These are phyloP conservation scores for Noctua janthina DNA, from an alignment of 2,888 invertebrate species.

Conservation along the genomic window DNA sequence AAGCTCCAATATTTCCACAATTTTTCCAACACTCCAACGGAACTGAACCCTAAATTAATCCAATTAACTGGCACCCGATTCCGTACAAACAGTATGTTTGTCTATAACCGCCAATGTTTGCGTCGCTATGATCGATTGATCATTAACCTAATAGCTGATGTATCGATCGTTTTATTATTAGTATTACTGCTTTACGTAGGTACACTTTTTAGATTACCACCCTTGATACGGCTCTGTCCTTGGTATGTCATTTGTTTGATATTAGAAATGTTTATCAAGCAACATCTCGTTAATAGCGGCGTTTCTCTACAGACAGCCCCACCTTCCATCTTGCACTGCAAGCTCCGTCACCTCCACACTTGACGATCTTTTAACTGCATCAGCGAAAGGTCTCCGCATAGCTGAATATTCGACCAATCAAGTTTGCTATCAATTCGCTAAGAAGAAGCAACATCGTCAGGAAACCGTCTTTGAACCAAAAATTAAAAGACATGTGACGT, in stretches of 20 bases:
- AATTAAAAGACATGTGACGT: background rate
- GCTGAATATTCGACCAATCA: background rate
- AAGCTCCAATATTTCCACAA: background rate
- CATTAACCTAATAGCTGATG: slow-evolving; percentile 78
- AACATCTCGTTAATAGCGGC: background rate
- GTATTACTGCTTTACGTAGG: slow-evolving; percentile 28
- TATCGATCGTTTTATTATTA: slow-evolving; percentile 60
- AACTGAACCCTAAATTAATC: slow-evolving; percentile 68
- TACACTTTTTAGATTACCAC: slow-evolving; percentile 38
- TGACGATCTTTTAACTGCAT: background rate
- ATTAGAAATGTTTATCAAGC: background rate
- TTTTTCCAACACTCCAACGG: slow-evolving; percentile 6
- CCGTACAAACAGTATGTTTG: slow-evolving; percentile 62
- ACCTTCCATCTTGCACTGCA: background rate
- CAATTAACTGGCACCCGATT: slow-evolving; percentile 74
- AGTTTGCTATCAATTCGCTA: background rate
- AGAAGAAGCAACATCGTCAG: background rate
- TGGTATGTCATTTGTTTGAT: background rate
- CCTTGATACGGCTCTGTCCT: slow-evolving; percentile 16
- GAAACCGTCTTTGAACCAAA: background rate
- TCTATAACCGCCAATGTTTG: slow-evolving; percentile 69
- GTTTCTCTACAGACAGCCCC: background rate
- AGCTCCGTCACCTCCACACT: background rate
- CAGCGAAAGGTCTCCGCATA: background rate
- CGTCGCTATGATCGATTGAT: slow-evolving; percentile 81